Conservation (phyloP, 2,888 invertebrate genomes). For the Agrochola macilenta region DNA sequence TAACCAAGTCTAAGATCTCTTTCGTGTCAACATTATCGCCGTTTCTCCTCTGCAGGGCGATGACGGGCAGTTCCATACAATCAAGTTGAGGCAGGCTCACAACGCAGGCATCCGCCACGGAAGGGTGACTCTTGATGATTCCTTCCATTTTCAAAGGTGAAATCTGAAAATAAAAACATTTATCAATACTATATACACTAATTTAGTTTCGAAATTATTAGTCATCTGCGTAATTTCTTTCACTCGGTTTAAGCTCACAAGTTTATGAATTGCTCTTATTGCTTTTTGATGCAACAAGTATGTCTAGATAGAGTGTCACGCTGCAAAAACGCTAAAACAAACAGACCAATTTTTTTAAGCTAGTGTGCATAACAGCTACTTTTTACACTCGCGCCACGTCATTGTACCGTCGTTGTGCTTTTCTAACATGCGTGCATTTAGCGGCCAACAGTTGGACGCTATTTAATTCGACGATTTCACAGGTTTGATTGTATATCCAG, state of each 20-base stretch:
- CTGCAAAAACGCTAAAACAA: too few relatives aligned
- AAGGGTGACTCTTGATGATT: conserved; percentile 72
- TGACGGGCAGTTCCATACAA: conserved; percentile 72
- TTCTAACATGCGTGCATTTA: too few relatives aligned
- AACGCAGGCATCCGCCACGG: conserved; percentile 72
- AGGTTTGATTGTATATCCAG: too few relatives aligned
- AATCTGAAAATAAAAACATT: conserved; percentile 64
- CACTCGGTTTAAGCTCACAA: not conserved
- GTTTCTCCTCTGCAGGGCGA: conserved; percentile 70
- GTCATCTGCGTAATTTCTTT: not conserved
- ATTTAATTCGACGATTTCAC: too few relatives aligned
- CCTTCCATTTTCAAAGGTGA: conserved; percentile 76
- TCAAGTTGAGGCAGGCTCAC: conserved; percentile 70
- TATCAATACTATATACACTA: not conserved
- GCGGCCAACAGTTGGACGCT: too few relatives aligned
- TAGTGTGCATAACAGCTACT: too few relatives aligned
- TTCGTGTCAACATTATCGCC: conserved; percentile 67
- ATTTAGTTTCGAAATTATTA: not conserved
- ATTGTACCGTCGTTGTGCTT: too few relatives aligned
- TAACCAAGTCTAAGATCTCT: conserved; percentile 74
- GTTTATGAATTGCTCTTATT: not conserved
- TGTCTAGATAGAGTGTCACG: too few relatives aligned
- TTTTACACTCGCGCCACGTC: too few relatives aligned
- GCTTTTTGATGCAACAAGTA: conserved; percentile 3
- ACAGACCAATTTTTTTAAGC: too few relatives aligned